phyloP scores from a whole-genome alignment of 2,113 vertebrate genomes.

The Vulpes ferrilata region DNA sequence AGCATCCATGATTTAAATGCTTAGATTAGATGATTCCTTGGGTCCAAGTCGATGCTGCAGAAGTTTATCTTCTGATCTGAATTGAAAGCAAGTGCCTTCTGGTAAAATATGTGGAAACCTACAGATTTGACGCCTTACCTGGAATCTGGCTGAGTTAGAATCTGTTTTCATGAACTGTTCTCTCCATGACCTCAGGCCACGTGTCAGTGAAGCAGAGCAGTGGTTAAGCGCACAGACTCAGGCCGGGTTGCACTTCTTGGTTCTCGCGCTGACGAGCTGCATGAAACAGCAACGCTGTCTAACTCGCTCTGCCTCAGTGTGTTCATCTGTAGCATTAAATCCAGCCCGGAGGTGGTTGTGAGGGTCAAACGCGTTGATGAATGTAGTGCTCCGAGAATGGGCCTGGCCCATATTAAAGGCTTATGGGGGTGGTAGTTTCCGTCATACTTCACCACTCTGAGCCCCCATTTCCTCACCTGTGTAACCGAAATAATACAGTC shows the following conservation, averaged over 20 bases:
- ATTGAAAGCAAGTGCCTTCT: neutral
- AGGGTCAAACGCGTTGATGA: neutral
- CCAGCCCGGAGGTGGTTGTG: neutral
- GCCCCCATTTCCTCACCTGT: neutral
- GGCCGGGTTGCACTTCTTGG: neutral
- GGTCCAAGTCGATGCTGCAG: neutral
- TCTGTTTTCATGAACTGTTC: neutral
- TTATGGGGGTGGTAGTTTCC: neutral
- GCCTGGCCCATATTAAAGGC: neutral
- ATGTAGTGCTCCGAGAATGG: neutral
- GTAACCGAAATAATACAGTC: neutral
- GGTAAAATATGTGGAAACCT: neutral
- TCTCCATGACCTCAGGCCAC: neutral
- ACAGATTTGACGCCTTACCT: neutral
- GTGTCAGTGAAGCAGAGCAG: neutral
- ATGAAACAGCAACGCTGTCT: neutral
- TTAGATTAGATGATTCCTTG: neutral
- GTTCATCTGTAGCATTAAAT: neutral
- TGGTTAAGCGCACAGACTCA: neutral
- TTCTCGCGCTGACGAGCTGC: neutral
- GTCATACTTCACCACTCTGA: neutral
- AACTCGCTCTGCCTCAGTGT: neutral
- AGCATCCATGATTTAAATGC: neutral
- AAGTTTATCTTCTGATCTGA: slow-evolving; percentile 2
- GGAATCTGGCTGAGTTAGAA: neutral